Evolutionary conservation across 2,888 invertebrate genomes (phyloP), one percentile per base, ranked within the genome.

Genomic region (Halocaridina rubra): DNA sequence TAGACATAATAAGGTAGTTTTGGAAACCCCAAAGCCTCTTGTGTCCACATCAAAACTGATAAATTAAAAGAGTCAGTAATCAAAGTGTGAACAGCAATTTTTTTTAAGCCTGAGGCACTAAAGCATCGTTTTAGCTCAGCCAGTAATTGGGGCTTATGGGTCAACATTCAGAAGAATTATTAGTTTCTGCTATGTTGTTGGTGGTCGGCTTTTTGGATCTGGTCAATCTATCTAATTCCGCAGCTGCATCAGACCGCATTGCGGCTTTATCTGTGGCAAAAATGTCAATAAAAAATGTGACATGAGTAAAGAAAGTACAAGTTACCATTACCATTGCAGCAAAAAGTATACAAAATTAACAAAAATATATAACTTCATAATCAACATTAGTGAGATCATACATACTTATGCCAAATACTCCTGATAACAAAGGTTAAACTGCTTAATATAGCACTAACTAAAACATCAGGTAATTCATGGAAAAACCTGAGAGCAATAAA

Each of bases 181-280:
- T 84, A 19, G 71, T 59, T 29, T 84, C 74, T 67, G 79, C 24
- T 22, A 53, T 27, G 72, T 64, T 77, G 30, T 32, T 46, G 59
- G 77, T 10, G 71, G 79, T 22, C 61, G 74, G 27, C 89, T 92
- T 92, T 91, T 94, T 94, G 89, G 93, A 94, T 89, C 95, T 93
- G 88, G 96, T 95, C 90, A 98, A 93, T 89, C 97, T 94, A 92
- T 98, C 97, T 59, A 98, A 93, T 92, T 98, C 97, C 10, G 97
- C 97, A 30, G 96, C 97, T 46, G 97, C 97, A 91, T 97, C 97
- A 22, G 96, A 95, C 87, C 97, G 93, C 92, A 96, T 95, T 27
- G 94, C 93, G 80, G 94, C 93, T 91, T 95, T 94, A 90, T 95
- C 96, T 86, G 94, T 10, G 39, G 72, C 59, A 46, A 33, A 77